Evolutionary conservation across 1,140 invertebrate genomes (phyloP).

Genomic region (Drosophila trapezifrons): DNA sequence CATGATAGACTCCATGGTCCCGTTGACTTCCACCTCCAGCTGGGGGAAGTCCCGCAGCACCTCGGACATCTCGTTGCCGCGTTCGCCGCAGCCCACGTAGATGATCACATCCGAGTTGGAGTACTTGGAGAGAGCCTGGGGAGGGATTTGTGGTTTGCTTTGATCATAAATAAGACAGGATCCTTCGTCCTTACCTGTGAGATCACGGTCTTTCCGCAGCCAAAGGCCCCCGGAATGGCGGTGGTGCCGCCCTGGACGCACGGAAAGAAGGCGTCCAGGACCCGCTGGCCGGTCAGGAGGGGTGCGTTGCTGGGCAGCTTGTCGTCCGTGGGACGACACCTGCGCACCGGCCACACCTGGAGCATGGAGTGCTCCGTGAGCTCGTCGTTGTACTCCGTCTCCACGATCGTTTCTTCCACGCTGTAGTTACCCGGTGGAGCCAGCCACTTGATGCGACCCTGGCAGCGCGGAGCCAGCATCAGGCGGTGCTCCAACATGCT

Average conservation of each 20-base stretch:
- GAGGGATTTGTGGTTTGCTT: too few species aligned
- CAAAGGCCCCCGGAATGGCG: constrained; percentile 98
- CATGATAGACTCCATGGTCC: constrained; percentile 99
- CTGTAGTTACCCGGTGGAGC: constrained; percentile 96
- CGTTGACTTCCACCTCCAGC: constrained; percentile 98
- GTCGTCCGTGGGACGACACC: constrained; percentile 96
- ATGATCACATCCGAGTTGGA: constrained; percentile 99
- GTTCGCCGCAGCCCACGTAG: constrained; percentile 99
- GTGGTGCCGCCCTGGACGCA: constrained; percentile 99
- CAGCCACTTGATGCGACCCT: constrained; percentile 96
- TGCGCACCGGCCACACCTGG: constrained; percentile 98
- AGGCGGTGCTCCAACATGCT: constrained; percentile 97
- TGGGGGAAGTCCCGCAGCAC: constrained; percentile 99
- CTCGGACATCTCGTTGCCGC: constrained; percentile 94
- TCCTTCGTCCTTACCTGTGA: constrained; percentile 87
- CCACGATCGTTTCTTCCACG: constrained; percentile 96
- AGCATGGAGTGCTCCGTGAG: constrained; percentile 94
- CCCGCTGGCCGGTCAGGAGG: constrained; percentile 97
- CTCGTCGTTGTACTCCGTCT: constrained; percentile 99
- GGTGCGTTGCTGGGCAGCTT: constrained; percentile 99
- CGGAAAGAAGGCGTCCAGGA: constrained; percentile 98
- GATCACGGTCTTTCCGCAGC: constrained; percentile 86
- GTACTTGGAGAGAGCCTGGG: constrained; percentile 96
- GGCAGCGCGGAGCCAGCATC: constrained; percentile 95
- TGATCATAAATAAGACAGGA: too few species aligned